Percentiles rank a stretch among this genome's conserved stretches.
These are phyloP conservation scores for Calameuta pallipes DNA, from an alignment of 2,888 invertebrate genomes.

Conservation along the genomic window DNA sequence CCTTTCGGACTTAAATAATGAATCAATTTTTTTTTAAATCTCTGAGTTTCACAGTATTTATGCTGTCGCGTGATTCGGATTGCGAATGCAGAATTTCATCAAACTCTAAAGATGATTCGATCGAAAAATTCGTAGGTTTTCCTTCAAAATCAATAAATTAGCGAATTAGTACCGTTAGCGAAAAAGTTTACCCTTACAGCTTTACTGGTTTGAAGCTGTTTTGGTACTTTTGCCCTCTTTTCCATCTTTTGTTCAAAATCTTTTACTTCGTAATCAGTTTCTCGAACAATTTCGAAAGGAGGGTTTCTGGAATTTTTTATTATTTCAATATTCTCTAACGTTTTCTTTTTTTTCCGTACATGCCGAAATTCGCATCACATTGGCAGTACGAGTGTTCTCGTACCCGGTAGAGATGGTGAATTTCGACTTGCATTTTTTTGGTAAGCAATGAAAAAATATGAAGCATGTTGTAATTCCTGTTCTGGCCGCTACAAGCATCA, in stretches of 20 bases:
- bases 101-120: too few species aligned
- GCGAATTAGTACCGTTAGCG: too few species aligned
- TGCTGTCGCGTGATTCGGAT: too few species aligned
- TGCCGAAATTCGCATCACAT: conserved; percentile 32
- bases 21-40: too few species aligned
- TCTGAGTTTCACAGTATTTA: too few species aligned
- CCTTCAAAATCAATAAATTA: too few species aligned
- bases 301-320: conserved; percentile 20
- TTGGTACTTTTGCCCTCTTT: neutral
- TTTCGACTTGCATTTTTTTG: conserved; percentile 20
- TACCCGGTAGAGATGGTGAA: conserved; percentile 30
- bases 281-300: conserved; percentile 7
- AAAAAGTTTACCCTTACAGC: too few species aligned
- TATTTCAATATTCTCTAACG: conserved; percentile 22
- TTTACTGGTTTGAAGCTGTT: too few species aligned
- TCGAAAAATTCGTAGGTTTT: too few species aligned
- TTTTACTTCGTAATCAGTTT: neutral
- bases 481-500: conserved; percentile 30
- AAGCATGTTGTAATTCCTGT: conserved; percentile 27
- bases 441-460: conserved; percentile 19
- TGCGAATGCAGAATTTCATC: too few species aligned
- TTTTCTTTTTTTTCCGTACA: conserved; percentile 19
- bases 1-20: too few species aligned
- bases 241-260: neutral
- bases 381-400: conserved; percentile 30